These are phyloP conservation scores for Neomorphus geoffroyi DNA, from an alignment of 2,797 vertebrate species.

Conservation along the genomic window DNA sequence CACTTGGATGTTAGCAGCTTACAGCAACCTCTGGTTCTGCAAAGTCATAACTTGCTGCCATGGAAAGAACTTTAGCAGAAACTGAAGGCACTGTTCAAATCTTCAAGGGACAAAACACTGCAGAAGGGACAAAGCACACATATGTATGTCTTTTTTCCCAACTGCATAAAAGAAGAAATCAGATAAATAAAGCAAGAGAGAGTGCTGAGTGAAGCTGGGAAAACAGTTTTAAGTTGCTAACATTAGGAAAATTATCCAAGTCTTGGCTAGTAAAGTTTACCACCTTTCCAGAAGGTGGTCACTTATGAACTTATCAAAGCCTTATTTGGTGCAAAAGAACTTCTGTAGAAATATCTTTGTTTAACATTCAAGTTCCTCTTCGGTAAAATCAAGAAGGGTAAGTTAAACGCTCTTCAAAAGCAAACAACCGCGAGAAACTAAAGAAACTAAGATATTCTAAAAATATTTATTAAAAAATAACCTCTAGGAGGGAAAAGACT, in stretches of 20 bases:
- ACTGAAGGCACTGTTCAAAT: conserved; percentile 50
- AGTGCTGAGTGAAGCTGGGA: background rate
- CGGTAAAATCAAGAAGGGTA: background rate
- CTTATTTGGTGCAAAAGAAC: background rate
- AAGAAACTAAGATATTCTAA: background rate
- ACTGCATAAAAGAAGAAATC: conserved; percentile 40
- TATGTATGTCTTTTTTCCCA: background rate
- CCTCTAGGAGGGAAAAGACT: background rate
- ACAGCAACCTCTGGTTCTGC: conserved; percentile 35
- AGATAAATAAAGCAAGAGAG: conserved; percentile 13
- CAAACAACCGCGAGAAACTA: background rate
- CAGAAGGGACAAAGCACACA: conserved; percentile 1
- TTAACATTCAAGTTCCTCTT: background rate
- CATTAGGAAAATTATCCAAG: background rate
- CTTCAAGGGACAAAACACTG: conserved; percentile 60
- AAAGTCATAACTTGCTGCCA: conserved; percentile 48
- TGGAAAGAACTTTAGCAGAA: conserved; percentile 57
- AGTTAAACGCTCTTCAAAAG: background rate
- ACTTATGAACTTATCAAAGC: background rate
- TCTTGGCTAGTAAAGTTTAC: background rate
- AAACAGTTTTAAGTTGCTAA: background rate
- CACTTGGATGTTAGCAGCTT: background rate
- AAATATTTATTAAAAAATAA: background rate
- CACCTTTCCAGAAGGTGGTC: background rate
- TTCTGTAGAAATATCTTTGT: background rate